A percentile compares a stretch with the other conserved stretches of the same genome.
phyloP scores from a whole-genome alignment of 2,888 invertebrate genomes.

The Stenichneumon culpator region DNA sequence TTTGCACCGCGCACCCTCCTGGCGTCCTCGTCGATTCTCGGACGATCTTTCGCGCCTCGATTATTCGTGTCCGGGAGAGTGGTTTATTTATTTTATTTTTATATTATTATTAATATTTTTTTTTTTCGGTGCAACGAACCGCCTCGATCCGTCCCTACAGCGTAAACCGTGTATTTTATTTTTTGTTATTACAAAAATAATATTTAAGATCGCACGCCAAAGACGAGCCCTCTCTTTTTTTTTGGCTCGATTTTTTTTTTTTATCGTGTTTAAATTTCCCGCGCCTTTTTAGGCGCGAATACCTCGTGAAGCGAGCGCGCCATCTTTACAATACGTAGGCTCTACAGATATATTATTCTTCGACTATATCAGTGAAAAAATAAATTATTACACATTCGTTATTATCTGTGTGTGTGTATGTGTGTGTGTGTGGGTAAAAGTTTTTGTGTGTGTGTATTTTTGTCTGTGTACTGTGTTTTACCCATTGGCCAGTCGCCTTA shows the following conservation, averaged over 20 bases:
- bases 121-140: conserved; percentile 2
- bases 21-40: too few species aligned
- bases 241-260: conserved; percentile 34
- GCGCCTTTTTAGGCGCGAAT: conserved; percentile 56
- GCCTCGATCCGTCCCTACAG: conserved; percentile 58
- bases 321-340: conserved; percentile 84
- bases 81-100: not conserved
- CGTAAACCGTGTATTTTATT: conserved; percentile 65
- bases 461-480: conserved; percentile 60
- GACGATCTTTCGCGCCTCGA: not conserved
- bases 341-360: conserved; percentile 83
- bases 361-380: conserved; percentile 85
- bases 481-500: conserved; percentile 67
- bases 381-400: conserved; percentile 84
- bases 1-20: not conserved
- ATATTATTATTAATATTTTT: not conserved
- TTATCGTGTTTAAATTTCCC: conserved; percentile 25
- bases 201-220: conserved; percentile 84
- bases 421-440: conserved; percentile 35
- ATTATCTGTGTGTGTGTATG: conserved; percentile 76
- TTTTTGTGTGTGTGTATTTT: conserved; percentile 40
- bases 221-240: conserved; percentile 68
- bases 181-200: conserved; percentile 81
- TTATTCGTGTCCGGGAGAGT: not conserved
- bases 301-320: conserved; percentile 82